Evolutionary conservation across 2,888 invertebrate species (phyloP).

Genomic region (Mactromeris polynyma): DNA sequence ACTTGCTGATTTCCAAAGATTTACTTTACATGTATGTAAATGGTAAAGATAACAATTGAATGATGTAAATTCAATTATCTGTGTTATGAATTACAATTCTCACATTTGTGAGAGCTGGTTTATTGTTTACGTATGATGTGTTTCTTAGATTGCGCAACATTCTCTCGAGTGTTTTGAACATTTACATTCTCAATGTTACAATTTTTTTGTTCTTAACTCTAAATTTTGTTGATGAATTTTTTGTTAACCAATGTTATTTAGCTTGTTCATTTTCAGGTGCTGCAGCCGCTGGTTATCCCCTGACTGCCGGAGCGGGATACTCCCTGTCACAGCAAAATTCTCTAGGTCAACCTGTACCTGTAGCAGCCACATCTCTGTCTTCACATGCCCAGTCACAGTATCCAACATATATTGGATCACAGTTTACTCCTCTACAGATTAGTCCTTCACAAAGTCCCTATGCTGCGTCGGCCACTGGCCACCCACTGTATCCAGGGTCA

Average conservation of each 20-base stretch:
- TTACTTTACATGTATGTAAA: too few relatives aligned
- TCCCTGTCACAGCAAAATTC: constrained; percentile 51
- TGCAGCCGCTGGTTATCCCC: constrained; percentile 57
- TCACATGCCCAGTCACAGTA: constrained; percentile 52
- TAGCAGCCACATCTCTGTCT: constrained; percentile 34
- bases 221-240: neutral
- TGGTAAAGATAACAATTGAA: too few relatives aligned
- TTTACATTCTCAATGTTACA: too few relatives aligned
- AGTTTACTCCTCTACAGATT: constrained; percentile 66
- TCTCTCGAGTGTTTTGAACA: too few relatives aligned
- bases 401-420: constrained; percentile 65
- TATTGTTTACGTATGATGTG: too few relatives aligned
- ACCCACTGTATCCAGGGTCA: constrained; percentile 62
- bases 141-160: too few relatives aligned
- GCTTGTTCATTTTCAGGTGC: constrained; percentile 9
- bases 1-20: too few relatives aligned
- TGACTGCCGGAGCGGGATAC: constrained; percentile 47
- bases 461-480: constrained; percentile 64
- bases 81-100: too few relatives aligned
- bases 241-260: neutral
- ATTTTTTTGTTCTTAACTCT: too few relatives aligned
- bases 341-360: constrained; percentile 49
- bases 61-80: too few relatives aligned
- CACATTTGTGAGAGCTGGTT: too few relatives aligned
- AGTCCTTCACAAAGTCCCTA: constrained; percentile 67